phyloP scores from a whole-genome alignment of 2,113 vertebrate genomes.

The Telmatochromis bifrenatus region DNA sequence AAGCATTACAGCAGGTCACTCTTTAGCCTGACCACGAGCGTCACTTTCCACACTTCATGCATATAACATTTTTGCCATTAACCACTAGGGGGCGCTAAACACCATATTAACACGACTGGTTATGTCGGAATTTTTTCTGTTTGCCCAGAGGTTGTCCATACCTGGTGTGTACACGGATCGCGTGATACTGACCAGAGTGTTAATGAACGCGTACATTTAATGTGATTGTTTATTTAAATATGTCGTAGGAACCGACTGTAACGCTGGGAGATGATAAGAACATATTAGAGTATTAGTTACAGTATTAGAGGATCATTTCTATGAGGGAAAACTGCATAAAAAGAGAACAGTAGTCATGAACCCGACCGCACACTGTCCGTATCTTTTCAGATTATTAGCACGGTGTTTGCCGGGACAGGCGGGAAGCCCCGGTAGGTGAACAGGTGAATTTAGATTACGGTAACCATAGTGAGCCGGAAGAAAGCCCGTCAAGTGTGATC shows the following conservation, averaged over 20 bases:
- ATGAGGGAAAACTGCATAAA: not conserved
- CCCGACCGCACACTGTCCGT: not conserved
- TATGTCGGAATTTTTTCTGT: not conserved
- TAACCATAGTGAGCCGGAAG: slow-evolving; percentile 36
- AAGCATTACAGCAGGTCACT: not conserved
- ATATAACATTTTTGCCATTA: not conserved
- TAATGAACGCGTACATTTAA: not conserved
- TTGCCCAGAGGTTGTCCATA: not conserved
- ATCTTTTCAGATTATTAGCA: too few species aligned
- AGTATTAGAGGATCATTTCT: not conserved
- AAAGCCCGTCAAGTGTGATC: not conserved
- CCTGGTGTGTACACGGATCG: not conserved
- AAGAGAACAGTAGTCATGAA: not conserved
- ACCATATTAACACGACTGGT: not conserved
- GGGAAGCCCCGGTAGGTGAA: not conserved
- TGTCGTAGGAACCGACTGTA: not conserved
- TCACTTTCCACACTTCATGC: not conserved
- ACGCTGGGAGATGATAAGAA: not conserved
- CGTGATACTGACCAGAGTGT: not conserved
- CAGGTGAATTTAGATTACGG: slow-evolving; percentile 36
- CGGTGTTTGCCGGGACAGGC: not conserved
- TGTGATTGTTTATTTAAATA: not conserved
- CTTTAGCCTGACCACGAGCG: not conserved
- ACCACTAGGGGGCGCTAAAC: not conserved
- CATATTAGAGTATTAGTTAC: not conserved